Evolutionary conservation across 2,113 vertebrate genomes (phyloP).

Genomic region (Eonycteris spelaea): DNA sequence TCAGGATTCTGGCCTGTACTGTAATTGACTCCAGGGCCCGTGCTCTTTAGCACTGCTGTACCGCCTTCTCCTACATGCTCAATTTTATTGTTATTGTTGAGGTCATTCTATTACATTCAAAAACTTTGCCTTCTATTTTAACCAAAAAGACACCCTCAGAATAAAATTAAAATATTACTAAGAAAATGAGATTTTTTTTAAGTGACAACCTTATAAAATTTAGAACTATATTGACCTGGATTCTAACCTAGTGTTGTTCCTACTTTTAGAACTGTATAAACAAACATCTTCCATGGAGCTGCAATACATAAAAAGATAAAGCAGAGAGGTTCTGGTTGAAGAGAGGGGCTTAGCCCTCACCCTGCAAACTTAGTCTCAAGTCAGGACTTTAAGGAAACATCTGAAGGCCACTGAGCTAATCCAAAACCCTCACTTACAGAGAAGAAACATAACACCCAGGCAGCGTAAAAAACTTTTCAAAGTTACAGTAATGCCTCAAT

Average conservation of each 20-base stretch:
- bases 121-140: background rate
- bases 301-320: background rate
- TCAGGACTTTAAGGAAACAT: background rate
- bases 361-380: background rate
- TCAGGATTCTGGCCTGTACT: background rate
- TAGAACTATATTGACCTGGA: background rate
- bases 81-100: background rate
- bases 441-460: background rate
- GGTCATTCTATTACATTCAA: background rate
- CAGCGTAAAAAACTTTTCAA: conserved; percentile 1
- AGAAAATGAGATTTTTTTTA: conserved; percentile 21
- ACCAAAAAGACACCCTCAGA: background rate
- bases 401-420: background rate
- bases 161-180: conserved; percentile 25
- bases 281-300: background rate
- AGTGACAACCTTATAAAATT: conserved; percentile 22
- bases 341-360: background rate
- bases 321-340: background rate
- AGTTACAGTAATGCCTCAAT: conserved; percentile 2
- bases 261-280: conserved; percentile 1
- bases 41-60: background rate
- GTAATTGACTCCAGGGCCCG: background rate
- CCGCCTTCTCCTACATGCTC: background rate
- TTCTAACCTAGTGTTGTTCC: background rate
- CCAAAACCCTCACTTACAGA: background rate